Evolutionary conservation across 2,113 vertebrate species (phyloP).

Genomic region (Myrmophylax atrothorax): DNA sequence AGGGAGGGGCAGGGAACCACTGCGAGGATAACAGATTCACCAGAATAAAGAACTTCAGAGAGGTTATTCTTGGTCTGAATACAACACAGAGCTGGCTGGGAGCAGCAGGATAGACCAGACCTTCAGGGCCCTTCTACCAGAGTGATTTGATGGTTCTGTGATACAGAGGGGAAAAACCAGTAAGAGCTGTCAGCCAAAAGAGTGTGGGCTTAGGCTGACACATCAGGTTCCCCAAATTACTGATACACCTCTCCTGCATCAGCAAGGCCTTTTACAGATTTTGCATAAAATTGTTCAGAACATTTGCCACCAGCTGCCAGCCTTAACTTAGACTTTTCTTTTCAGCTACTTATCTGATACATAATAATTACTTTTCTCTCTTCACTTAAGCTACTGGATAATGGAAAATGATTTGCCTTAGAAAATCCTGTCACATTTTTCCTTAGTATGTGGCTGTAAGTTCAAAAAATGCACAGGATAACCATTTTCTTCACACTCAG

Average conservation of each 20-base stretch:
- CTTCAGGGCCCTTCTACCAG: background rate
- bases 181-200: background rate
- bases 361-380: background rate
- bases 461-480: background rate
- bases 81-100: background rate
- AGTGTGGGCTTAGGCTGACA: background rate
- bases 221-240: background rate
- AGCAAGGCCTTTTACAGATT: background rate
- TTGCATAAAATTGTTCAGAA: background rate
- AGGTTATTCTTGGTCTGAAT: background rate
- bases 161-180: background rate
- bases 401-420: background rate
- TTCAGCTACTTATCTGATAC: background rate
- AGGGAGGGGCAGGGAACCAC: rapidly evolving
- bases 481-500: background rate
- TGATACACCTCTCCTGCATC: background rate
- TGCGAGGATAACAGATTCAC: background rate
- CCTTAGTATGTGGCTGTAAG: background rate
- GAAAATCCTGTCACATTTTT: background rate
- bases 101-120: background rate
- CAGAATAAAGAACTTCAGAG: background rate
- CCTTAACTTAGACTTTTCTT: background rate
- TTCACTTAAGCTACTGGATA: background rate
- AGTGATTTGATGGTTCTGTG: background rate
- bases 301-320: background rate